phyloP scores from a whole-genome alignment of 2,113 vertebrate species.

The Caranx melampygus region DNA sequence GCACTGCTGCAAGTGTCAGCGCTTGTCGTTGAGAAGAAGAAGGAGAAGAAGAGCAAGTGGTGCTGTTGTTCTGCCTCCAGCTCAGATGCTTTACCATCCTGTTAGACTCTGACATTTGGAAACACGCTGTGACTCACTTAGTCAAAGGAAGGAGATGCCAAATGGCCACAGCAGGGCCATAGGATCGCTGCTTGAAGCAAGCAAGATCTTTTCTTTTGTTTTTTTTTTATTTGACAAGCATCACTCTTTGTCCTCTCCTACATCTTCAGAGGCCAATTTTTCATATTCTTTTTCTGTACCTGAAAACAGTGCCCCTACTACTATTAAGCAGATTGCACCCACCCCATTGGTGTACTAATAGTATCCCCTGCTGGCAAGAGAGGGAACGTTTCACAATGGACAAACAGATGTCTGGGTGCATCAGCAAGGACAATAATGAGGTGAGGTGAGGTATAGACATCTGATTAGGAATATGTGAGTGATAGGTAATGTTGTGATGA shows the following conservation, averaged over 20 bases:
- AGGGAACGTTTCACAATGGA: conserved; percentile 38
- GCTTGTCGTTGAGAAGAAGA: conserved; percentile 23
- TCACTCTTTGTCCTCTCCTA: conserved; percentile 36
- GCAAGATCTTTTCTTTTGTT: conserved; percentile 1
- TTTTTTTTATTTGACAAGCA: neutral
- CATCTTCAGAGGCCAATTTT: conserved; percentile 10
- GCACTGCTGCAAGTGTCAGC: conserved; percentile 23
- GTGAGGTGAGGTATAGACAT: neutral
- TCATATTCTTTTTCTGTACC: neutral
- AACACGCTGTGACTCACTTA: conserved; percentile 54
- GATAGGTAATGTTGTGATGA: neutral
- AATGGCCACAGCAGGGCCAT: conserved; percentile 25
- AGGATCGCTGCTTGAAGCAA: conserved; percentile 11
- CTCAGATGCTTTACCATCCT: conserved; percentile 40
- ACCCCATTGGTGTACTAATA: conserved; percentile 65
- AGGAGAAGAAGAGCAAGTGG: conserved; percentile 16
- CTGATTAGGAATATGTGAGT: neutral
- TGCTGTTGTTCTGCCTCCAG: conserved; percentile 47
- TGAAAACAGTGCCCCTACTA: conserved; percentile 10
- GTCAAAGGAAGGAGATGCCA: conserved; percentile 37
- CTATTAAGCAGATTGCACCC: neutral
- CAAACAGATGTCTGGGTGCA: neutral
- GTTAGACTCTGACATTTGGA: conserved; percentile 66
- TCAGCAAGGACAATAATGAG: neutral
- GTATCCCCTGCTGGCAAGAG: conserved; percentile 75